phyloP scores from a whole-genome alignment of 2,797 vertebrate species.

The Gobio occitaniae region DNA sequence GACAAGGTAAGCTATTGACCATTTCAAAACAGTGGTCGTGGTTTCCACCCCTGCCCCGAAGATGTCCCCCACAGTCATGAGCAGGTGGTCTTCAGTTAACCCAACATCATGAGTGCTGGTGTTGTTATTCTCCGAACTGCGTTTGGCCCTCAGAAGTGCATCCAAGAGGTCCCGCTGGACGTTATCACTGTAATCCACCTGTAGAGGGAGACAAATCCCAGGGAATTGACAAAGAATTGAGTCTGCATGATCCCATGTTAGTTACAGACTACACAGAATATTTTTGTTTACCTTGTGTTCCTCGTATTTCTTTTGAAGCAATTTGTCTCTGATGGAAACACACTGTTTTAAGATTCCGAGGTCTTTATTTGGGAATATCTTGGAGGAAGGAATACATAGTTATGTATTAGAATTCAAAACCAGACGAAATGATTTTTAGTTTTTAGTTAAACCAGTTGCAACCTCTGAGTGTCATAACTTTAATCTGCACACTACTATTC shows the following conservation, averaged over 20 bases:
- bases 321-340: constrained; percentile 80
- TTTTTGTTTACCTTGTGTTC: constrained; percentile 84
- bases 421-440: neutral
- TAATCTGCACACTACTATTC: neutral
- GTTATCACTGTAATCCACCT: constrained; percentile 87
- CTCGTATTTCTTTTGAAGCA: constrained; percentile 84
- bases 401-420: neutral
- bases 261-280: neutral
- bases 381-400: constrained; percentile 6
- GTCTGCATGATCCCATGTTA: neutral
- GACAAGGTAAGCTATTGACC: constrained; percentile 88
- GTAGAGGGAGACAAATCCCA: constrained; percentile 60
- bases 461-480: neutral
- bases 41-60: constrained; percentile 97
- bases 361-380: constrained; percentile 91
- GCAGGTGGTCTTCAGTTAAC: constrained; percentile 87
- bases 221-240: neutral
- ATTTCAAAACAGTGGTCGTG: constrained; percentile 88
- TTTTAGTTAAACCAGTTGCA: neutral
- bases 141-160: constrained; percentile 85
- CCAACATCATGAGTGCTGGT: constrained; percentile 66
- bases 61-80: constrained; percentile 92
- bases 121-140: constrained; percentile 83
- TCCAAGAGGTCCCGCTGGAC: constrained; percentile 85
- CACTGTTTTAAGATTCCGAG: constrained; percentile 80